Percentiles rank a stretch among this genome's conserved stretches.
phyloP scores from a whole-genome alignment of 2,888 invertebrate species.

The Netelia melanura region DNA sequence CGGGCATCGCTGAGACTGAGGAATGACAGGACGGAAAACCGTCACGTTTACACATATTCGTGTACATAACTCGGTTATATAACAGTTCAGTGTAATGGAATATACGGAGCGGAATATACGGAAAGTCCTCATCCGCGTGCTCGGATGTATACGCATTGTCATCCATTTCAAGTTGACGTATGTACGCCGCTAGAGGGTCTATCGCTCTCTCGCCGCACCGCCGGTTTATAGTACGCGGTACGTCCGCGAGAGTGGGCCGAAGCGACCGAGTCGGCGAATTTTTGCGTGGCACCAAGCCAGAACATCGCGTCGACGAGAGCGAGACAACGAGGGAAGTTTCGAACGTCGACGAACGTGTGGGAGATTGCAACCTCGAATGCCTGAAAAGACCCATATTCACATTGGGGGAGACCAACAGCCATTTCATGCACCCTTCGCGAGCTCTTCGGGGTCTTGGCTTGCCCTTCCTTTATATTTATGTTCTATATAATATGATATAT shows the following conservation, averaged over 20 bases:
- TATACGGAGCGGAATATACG: conserved; percentile 9
- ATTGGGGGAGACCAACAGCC: conserved; percentile 18
- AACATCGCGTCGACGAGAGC: background rate
- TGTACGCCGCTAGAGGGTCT: conserved; percentile 4
- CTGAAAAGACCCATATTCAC: conserved; percentile 25
- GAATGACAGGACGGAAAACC: background rate
- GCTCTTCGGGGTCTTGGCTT: conserved; percentile 8
- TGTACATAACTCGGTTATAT: conserved; percentile 7
- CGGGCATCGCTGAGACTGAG: background rate
- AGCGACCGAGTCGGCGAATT: conserved; percentile 43
- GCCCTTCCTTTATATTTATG: background rate
- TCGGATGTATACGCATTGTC: conserved; percentile 32
- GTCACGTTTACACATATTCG: background rate
- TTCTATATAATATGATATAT: background rate
- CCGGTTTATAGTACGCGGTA: conserved; percentile 18
- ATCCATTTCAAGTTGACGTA: conserved; percentile 35
- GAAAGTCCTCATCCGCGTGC: conserved; percentile 39
- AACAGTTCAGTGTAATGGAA: conserved; percentile 5
- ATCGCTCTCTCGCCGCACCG: background rate
- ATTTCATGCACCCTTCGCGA: conserved; percentile 39
- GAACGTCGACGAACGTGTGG: conserved; percentile 30
- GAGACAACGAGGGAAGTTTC: conserved; percentile 5
- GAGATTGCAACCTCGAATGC: conserved; percentile 37
- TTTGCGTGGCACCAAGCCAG: conserved; percentile 54
- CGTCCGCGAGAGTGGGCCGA: conserved; percentile 11